phyloP scores from a whole-genome alignment of 1,140 invertebrate genomes.

The Trinorchestia longiramus region DNA sequence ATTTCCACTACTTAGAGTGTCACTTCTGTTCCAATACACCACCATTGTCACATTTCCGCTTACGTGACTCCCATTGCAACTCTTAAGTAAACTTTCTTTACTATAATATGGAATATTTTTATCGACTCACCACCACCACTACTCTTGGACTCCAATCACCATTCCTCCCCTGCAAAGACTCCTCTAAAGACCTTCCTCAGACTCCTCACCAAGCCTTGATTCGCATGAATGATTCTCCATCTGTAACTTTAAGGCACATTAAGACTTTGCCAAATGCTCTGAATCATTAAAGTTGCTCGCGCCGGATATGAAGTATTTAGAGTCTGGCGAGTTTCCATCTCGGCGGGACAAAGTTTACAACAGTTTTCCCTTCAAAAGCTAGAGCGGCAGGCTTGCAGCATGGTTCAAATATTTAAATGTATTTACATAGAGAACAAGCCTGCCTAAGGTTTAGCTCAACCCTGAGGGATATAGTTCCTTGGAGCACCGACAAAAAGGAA shows the following conservation, averaged over 20 bases:
- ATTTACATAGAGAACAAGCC: not conserved
- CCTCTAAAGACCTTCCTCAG: not conserved
- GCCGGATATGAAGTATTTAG: constrained; percentile 52
- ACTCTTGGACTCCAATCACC: not conserved
- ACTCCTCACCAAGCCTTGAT: not conserved
- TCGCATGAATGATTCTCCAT: constrained; percentile 37
- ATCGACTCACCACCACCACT: not conserved
- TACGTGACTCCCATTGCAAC: not conserved
- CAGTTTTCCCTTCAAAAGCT: constrained; percentile 38
- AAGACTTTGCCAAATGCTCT: constrained; percentile 49
- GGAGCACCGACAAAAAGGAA: not conserved
- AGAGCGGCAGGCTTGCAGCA: not conserved
- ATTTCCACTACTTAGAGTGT: not conserved
- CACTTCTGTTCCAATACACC: not conserved
- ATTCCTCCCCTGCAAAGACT: not conserved
- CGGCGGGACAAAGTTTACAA: constrained; percentile 4
- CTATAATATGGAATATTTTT: not conserved
- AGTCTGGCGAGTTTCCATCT: constrained; percentile 47
- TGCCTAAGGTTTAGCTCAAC: not conserved
- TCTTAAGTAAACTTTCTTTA: not conserved
- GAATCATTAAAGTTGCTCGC: constrained; percentile 43
- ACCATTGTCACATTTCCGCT: not conserved
- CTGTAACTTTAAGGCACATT: constrained; percentile 34
- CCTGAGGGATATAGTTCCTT: not conserved
- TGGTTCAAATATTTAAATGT: not conserved